A percentile compares a stretch with the other conserved stretches of the same genome.
Evolutionary conservation across 1,140 invertebrate genomes (phyloP).

Genomic region (Leptinotarsa texana): DNA sequence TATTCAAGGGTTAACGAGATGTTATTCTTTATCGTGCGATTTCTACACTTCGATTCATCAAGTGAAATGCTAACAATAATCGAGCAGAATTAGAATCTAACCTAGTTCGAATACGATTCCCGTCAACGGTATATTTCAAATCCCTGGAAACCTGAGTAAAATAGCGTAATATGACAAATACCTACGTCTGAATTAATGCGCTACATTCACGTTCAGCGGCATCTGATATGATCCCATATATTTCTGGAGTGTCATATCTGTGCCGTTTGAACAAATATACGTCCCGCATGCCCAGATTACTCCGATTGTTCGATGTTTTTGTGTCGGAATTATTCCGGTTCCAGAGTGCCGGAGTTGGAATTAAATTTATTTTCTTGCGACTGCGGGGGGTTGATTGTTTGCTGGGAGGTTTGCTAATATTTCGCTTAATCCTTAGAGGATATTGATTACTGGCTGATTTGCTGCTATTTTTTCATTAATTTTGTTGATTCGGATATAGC

Average conservation of each 20-base stretch:
- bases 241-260: constrained; percentile 31
- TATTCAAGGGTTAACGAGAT: too few species aligned
- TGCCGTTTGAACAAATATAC: constrained; percentile 25
- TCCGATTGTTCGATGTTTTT: constrained; percentile 31
- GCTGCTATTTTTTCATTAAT: too few species aligned
- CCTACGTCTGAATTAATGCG: constrained; percentile 28
- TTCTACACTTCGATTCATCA: too few species aligned
- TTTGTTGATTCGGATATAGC: too few species aligned
- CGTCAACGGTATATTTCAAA: neutral
- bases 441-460: neutral
- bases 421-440: neutral
- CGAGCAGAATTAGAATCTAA: neutral
- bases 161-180: constrained; percentile 25
- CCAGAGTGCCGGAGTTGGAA: constrained; percentile 6
- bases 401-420: neutral
- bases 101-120: neutral
- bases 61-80: too few species aligned
- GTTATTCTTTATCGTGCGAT: too few species aligned
- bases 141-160: constrained; percentile 26
- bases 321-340: constrained; percentile 26
- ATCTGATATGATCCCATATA: constrained; percentile 37
- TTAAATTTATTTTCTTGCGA: constrained; percentile 10
- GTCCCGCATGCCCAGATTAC: constrained; percentile 24
- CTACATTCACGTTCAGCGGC: constrained; percentile 22
- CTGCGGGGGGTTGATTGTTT: neutral